Evolutionary conservation across 2,797 vertebrate species (phyloP), one percentile per base, ranked within the genome.

Genomic region (Rhinoraja longicauda): DNA sequence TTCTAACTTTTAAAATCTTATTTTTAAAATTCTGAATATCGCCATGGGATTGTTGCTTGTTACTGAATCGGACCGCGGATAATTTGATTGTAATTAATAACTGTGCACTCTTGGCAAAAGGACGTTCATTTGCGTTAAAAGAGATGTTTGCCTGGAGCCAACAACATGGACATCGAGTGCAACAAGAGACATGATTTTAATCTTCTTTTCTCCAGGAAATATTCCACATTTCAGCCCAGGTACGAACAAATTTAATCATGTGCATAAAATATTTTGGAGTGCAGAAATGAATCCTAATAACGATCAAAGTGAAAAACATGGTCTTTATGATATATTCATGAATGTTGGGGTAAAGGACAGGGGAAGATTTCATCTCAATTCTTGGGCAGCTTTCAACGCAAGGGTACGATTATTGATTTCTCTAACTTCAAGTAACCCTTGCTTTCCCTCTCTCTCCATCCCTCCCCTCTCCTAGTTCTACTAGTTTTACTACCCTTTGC

Each of bases 71-170:
- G n/a, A 67, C 13, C 2, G 86, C 19, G 62, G 24, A 5, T 86
- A 86, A 86, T 86, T 62, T 62, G 24, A 24, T 59, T 15, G 26
- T 36, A 64, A 88, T 88, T 88, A 88, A 67, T 90, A 32, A 90
- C 32, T 67, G 1, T 90, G 32, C 62, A 64, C 15, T 32, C 84
- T 21, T 67, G n/a, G n/a, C 19, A 21, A 90, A 70, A 72, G 67
- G 32, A 70, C 86, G 36, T 90, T n/a, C 62, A 36, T 24, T 67
- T 70, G 19, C 64, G 26, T 8, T 45, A 90, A 90, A n/a, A 36
- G 21, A 45, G 36, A 72, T 45, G 3, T 90, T 72, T 90, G 67
- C 36, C 7, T 45, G 64, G 32, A 39, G 21, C 19, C 19, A 90
- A 36, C 57, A n/a, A n/a, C 15, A 36, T 15, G 21, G 36, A 19